Evolutionary conservation across 2,888 invertebrate genomes (phyloP).

Genomic region (Xylocampa areola): DNA sequence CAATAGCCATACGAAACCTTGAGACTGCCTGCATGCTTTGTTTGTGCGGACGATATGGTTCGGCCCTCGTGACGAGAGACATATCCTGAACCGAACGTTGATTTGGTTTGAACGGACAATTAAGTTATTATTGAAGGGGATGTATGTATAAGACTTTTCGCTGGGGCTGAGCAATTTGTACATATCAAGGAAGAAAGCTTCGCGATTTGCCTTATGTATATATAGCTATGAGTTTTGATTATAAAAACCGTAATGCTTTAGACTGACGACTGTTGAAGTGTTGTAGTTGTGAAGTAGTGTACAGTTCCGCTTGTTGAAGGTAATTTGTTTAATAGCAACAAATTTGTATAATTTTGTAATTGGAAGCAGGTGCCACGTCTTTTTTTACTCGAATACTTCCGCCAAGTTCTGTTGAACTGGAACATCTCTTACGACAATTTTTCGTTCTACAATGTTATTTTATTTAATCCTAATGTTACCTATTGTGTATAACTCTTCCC

Average conservation of each 20-base stretch:
- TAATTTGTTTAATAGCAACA: conserved; percentile 40
- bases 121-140: conserved; percentile 47
- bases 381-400: conserved; percentile 29
- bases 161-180: conserved; percentile 78
- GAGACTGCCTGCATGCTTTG: conserved; percentile 86
- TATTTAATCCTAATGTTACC: conserved; percentile 48
- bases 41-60: conserved; percentile 81
- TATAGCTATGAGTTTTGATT: conserved; percentile 63
- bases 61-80: conserved; percentile 69
- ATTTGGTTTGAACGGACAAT: conserved; percentile 52
- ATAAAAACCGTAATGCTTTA: conserved; percentile 56
- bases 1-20: conserved; percentile 67
- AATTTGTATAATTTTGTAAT: conserved; percentile 37
- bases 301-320: conserved; percentile 57
- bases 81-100: conserved; percentile 44
- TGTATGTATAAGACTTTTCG: conserved; percentile 64
- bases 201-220: conserved; percentile 71
- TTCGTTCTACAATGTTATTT: conserved; percentile 48
- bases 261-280: conserved; percentile 50
- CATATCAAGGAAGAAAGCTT: conserved; percentile 72
- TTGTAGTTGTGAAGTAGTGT: conserved; percentile 62
- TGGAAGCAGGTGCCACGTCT: conserved; percentile 43
- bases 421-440: conserved; percentile 86
- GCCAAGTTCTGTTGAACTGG: conserved; percentile 69
- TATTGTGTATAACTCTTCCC: conserved; percentile 52